Percentiles rank a stretch among this genome's conserved stretches.
phyloP scores from a whole-genome alignment of 1,140 invertebrate species.

The Caenorhabditis remanei region DNA sequence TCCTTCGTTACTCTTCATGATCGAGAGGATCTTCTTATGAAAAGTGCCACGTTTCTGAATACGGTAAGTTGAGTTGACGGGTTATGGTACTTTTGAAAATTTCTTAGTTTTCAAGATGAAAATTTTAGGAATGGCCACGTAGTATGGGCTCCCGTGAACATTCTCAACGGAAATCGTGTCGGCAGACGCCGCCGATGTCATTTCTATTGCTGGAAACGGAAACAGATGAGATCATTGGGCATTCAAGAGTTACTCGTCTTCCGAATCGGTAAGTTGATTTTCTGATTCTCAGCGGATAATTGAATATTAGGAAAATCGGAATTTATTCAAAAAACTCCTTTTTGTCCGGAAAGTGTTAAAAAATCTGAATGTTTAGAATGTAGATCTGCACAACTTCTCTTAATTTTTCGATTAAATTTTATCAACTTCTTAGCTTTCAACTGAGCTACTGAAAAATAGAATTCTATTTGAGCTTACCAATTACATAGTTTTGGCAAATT shows the following conservation, averaged over 20 bases:
- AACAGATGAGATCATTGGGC: constrained; percentile 45
- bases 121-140: constrained; percentile 61
- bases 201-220: constrained; percentile 47
- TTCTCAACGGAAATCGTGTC: constrained; percentile 54
- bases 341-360: neutral
- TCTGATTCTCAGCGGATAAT: neutral
- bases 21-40: neutral
- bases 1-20: neutral
- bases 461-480: no score
- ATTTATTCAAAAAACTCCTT: neutral
- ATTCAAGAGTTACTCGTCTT: constrained; percentile 47
- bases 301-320: neutral
- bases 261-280: constrained; percentile 57
- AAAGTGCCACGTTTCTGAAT: neutral
- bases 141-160: constrained; percentile 56
- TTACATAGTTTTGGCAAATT: no score
- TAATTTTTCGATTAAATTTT: no score
- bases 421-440: no score
- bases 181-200: constrained; percentile 47
- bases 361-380: neutral
- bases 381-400: no score
- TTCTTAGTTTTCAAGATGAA: neutral
- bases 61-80: neutral
- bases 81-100: neutral
- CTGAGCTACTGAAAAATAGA: no score